A percentile compares a stretch with the other conserved stretches of the same genome.
Evolutionary conservation across 2,113 vertebrate species (phyloP).

Genomic region (Mustelus asterias): DNA sequence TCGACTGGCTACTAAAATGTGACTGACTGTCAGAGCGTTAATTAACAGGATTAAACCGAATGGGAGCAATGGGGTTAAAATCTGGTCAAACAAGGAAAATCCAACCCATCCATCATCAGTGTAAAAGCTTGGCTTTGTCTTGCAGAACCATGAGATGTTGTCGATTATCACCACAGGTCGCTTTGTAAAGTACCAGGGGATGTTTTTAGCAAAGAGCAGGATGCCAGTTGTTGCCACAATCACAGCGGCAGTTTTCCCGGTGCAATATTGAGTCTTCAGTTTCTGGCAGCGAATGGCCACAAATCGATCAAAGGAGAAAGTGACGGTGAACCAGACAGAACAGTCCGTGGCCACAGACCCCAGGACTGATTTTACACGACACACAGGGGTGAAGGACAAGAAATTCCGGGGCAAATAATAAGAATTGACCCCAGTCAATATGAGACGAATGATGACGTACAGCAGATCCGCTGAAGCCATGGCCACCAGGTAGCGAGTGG

Average conservation of each 20-base stretch:
- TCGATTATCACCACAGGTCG: no score
- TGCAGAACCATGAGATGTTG: no score
- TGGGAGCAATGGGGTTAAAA: no score
- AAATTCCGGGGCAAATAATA: not conserved
- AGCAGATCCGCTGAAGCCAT: not conserved
- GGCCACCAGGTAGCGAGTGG: not conserved
- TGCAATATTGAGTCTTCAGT: not conserved
- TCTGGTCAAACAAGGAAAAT: no score
- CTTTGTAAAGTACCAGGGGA: no score
- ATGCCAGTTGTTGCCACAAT: not conserved
- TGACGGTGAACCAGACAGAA: not conserved
- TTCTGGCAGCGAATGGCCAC: not conserved
- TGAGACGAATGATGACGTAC: fast-evolving
- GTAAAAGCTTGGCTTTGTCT: no score
- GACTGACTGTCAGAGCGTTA: no score
- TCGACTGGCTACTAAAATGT: no score
- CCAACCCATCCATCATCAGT: no score
- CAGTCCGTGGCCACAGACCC: not conserved
- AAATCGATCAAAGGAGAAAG: not conserved
- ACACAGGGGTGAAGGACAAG: not conserved
- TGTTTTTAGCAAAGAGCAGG: no score
- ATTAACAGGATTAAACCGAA: no score
- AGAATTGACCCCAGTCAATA: not conserved
- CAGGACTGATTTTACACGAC: not conserved
- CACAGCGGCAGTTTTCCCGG: not conserved